Percentiles rank a stretch among this genome's conserved stretches.
Conservation (phyloP, 2,888 invertebrate genomes). For the Ecliptopera silaceata region DNA sequence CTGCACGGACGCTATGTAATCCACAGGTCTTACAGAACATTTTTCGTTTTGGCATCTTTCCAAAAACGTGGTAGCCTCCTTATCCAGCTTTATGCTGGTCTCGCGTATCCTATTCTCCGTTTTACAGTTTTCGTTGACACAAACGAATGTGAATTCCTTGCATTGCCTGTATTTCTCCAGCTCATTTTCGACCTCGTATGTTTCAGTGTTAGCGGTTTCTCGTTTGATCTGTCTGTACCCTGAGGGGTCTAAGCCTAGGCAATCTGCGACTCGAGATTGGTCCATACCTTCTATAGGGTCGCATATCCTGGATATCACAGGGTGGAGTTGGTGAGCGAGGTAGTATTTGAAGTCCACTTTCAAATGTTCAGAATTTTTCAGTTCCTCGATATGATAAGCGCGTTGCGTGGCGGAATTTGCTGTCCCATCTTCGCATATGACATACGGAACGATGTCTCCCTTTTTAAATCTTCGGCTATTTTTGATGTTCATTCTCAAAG, state of each 20-base stretch:
- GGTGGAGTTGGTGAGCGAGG: constrained; percentile 96
- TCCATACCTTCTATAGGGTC: constrained; percentile 98
- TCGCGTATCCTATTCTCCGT: constrained; percentile 79
- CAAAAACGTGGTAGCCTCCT: constrained; percentile 82
- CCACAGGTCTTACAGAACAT: constrained; percentile 86
- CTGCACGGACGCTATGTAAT: constrained; percentile 86
- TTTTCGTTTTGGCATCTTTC: constrained; percentile 88
- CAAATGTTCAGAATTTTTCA: constrained; percentile 86
- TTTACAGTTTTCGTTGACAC: constrained; percentile 83
- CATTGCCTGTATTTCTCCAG: constrained; percentile 83
- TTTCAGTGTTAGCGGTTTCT: constrained; percentile 70
- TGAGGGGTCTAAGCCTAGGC: constrained; percentile 89
- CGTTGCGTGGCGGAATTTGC: constrained; percentile 92
- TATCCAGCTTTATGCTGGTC: constrained; percentile 69
- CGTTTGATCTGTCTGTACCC: constrained; percentile 76
- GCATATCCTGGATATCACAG: constrained; percentile 96
- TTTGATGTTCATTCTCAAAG: constrained; percentile 91
- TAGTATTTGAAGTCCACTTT: constrained; percentile 96
- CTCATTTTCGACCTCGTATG: constrained; percentile 76
- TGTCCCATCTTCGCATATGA: constrained; percentile 96
- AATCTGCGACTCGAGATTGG: constrained; percentile 93
- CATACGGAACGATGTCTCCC: constrained; percentile 97
- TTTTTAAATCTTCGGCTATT: constrained; percentile 92
- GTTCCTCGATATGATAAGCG: constrained; percentile 96
- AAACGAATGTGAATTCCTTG: constrained; percentile 86